phyloP scores from a whole-genome alignment of 2,797 vertebrate genomes.

The Natrix natrix region DNA sequence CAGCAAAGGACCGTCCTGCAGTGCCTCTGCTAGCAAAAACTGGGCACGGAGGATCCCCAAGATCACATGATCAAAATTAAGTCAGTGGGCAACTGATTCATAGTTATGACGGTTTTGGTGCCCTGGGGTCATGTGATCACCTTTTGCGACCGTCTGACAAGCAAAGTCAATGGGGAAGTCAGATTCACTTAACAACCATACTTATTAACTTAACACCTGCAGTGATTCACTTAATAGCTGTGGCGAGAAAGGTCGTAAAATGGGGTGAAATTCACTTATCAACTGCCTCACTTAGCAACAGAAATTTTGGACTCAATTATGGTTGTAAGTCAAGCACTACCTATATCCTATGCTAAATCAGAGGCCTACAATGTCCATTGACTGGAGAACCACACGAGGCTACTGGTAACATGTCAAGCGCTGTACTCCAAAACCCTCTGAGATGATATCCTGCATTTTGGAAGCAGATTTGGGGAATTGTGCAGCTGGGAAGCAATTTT shows the following conservation, averaged over 20 bases:
- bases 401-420: not conserved
- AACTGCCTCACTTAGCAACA: not conserved
- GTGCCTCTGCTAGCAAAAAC: too few relatives aligned
- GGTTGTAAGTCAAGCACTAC: not conserved
- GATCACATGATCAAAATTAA: too few relatives aligned
- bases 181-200: too few relatives aligned
- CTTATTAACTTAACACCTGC: too few relatives aligned
- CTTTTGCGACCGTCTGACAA: too few relatives aligned
- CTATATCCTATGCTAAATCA: not conserved
- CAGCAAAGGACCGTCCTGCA: too few relatives aligned
- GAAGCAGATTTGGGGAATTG: not conserved
- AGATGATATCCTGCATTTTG: not conserved
- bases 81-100: too few relatives aligned
- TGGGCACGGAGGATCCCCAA: too few relatives aligned
- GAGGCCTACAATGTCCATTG: not conserved
- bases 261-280: not conserved
- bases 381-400: not conserved
- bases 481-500: not conserved
- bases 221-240: not conserved
- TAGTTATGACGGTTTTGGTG: too few relatives aligned
- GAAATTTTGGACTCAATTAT: not conserved
- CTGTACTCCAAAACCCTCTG: not conserved
- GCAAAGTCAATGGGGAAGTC: too few relatives aligned
- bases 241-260: not conserved
- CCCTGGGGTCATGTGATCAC: too few relatives aligned